Conservation (phyloP, 2,113 vertebrate genomes). For the Anoplopoma fimbria region DNA sequence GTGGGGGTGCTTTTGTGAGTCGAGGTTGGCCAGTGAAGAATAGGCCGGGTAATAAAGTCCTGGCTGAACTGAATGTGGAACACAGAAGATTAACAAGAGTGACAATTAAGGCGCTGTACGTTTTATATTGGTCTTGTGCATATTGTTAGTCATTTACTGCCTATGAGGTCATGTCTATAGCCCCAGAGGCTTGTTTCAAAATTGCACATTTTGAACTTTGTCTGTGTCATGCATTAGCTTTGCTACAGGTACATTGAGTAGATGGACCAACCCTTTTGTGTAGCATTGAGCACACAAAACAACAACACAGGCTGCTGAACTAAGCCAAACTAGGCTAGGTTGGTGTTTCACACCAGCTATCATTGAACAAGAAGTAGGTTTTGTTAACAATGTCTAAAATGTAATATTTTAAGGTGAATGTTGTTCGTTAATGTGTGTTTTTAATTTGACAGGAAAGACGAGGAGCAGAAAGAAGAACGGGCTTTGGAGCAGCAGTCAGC, state of each 20-base stretch:
- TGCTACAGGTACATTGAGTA: constrained; percentile 23
- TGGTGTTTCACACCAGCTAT: background rate
- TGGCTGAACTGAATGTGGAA: constrained; percentile 55
- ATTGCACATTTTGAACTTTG: constrained; percentile 13
- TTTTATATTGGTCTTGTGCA: constrained; percentile 49
- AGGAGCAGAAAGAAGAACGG: constrained; percentile 86
- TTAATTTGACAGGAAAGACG: constrained; percentile 85
- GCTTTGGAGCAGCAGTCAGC: constrained; percentile 93
- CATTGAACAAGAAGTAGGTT: background rate
- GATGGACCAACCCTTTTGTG: constrained; percentile 26
- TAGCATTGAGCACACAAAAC: constrained; percentile 6
- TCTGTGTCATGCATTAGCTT: background rate
- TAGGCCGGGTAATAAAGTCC: constrained; percentile 69
- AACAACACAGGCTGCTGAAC: background rate
- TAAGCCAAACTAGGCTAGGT: constrained; percentile 1
- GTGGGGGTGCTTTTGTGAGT: constrained; percentile 74
- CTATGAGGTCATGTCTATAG: constrained; percentile 62
- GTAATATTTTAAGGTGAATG: too few species aligned
- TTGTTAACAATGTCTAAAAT: too few species aligned
- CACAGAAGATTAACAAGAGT: constrained; percentile 69
- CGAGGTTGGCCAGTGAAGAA: constrained; percentile 65
- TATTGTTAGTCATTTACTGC: constrained; percentile 52
- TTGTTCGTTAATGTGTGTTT: background rate
- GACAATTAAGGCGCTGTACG: constrained; percentile 41
- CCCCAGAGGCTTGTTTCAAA: constrained; percentile 8